Evolutionary conservation across 2,113 vertebrate genomes (phyloP).

Genomic region (Malaclemys terrapin): DNA sequence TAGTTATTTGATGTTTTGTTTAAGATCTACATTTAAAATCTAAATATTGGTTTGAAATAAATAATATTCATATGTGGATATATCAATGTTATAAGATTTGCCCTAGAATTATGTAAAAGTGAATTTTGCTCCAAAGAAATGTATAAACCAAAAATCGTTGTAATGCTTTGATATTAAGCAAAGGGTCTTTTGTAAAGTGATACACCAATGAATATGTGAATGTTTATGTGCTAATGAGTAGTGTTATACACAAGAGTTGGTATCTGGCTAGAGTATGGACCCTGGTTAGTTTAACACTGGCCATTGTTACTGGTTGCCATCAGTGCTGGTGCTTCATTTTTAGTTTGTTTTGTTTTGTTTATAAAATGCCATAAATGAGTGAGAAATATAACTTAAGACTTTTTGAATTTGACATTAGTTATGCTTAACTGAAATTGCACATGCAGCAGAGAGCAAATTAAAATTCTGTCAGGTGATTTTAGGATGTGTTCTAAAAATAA

Average conservation of each 20-base stretch:
- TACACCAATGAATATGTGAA: background rate
- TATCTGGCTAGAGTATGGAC: background rate
- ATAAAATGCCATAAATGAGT: background rate
- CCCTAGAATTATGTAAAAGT: background rate
- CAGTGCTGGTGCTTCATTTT: background rate
- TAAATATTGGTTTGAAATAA: background rate
- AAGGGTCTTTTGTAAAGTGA: background rate
- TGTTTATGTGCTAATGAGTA: background rate
- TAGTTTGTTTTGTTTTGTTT: background rate
- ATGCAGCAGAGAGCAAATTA: background rate
- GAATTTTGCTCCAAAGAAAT: background rate
- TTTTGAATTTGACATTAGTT: background rate
- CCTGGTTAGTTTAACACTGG: background rate
- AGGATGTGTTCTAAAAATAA: background rate
- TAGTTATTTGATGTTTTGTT: background rate
- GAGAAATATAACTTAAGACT: background rate
- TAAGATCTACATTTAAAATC: background rate
- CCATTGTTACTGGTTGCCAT: background rate
- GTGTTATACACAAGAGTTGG: background rate
- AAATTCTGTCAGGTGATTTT: background rate
- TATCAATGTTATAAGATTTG: too few relatives aligned
- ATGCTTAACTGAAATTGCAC: background rate
- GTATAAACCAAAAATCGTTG: background rate
- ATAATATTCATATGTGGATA: too few relatives aligned
- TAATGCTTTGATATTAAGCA: background rate